Evolutionary conservation across 2,113 vertebrate species (phyloP).

Genomic region (Xenopus laevis): DNA sequence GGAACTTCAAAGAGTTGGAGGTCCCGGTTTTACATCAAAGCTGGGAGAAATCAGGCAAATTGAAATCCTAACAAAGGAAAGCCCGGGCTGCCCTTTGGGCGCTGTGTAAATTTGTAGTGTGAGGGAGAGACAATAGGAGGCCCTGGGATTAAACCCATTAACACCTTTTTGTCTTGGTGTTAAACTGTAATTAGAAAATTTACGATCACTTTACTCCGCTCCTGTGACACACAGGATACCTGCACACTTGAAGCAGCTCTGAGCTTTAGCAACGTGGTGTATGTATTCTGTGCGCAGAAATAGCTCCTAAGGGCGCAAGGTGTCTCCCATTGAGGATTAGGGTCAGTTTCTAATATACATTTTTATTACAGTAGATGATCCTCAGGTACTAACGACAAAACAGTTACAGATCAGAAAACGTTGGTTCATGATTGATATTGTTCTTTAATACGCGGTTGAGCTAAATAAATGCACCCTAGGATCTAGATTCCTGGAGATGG

Average conservation of each 20-base stretch:
- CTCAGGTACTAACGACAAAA: too few relatives aligned
- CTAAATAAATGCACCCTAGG: too few relatives aligned
- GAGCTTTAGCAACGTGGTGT: not conserved
- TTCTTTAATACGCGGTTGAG: too few relatives aligned
- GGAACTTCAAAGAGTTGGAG: conserved; percentile 74
- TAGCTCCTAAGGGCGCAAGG: too few relatives aligned
- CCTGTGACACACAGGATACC: conserved; percentile 43
- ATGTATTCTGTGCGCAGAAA: too few relatives aligned
- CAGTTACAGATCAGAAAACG: too few relatives aligned
- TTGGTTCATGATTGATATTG: too few relatives aligned
- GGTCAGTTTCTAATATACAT: too few relatives aligned
- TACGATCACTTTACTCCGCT: conserved; percentile 61
- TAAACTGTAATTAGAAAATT: conserved; percentile 70
- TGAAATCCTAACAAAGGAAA: conserved; percentile 67
- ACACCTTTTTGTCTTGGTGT: conserved; percentile 66
- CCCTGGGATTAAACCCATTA: conserved; percentile 66
- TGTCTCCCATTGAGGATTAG: too few relatives aligned
- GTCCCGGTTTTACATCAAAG: conserved; percentile 77
- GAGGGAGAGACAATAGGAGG: conserved; percentile 61
- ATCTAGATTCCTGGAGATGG: too few relatives aligned
- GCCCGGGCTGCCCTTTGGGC: conserved; percentile 65
- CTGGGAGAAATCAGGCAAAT: conserved; percentile 62
- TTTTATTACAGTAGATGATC: too few relatives aligned
- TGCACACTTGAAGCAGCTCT: not conserved
- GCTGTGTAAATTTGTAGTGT: conserved; percentile 74